These are phyloP conservation scores for Tetanocera ferruginea DNA, from an alignment of 2,888 invertebrate species.

Conservation along the genomic window DNA sequence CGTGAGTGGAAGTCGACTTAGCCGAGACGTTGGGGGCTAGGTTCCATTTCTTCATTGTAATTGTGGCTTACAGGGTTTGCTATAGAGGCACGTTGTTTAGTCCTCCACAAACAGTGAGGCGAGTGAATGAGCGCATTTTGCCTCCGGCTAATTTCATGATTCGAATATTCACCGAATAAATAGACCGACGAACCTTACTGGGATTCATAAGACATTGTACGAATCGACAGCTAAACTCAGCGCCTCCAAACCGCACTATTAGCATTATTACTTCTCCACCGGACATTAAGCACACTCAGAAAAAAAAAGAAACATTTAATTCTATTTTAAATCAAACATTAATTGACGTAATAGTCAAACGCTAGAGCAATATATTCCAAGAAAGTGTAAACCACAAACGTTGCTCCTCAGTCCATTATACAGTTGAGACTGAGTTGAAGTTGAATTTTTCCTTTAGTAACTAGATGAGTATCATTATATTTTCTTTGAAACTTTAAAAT, in stretches of 20 bases:
- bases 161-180: slow-evolving; percentile 30
- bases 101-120: slow-evolving; percentile 27
- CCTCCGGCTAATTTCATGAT: slow-evolving; percentile 28
- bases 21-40: slow-evolving; percentile 53
- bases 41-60: slow-evolving; percentile 61
- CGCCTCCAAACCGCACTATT: neutral
- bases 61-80: slow-evolving; percentile 22
- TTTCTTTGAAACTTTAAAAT: no score
- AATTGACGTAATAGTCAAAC: no score
- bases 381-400: no score
- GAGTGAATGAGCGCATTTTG: slow-evolving; percentile 59
- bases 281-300: neutral
- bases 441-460: no score
- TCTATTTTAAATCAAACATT: no score
- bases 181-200: slow-evolving; percentile 5
- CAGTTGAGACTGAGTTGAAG: no score
- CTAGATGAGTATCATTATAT: no score
- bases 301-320: neutral
- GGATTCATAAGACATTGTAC: neutral
- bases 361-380: no score
- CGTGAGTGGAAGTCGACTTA: slow-evolving; percentile 38
- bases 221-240: neutral
- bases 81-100: neutral
- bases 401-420: no score
- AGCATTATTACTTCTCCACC: neutral